A percentile compares a stretch with the other conserved stretches of the same genome.
Conservation (phyloP, 2,888 invertebrate genomes). For the Gasteruption jaculator region DNA sequence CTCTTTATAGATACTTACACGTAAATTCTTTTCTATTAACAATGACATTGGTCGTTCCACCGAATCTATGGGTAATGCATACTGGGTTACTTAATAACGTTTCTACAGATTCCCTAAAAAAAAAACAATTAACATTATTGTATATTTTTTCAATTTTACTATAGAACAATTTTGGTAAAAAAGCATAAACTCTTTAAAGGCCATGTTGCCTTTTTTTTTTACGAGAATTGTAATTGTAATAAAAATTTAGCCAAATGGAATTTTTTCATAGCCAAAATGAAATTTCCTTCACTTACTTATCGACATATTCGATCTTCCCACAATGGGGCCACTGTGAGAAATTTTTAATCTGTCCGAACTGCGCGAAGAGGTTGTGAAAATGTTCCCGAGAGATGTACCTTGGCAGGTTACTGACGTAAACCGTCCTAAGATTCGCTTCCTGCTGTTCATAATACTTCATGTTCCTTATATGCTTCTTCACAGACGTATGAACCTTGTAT, state of each 20-base stretch:
- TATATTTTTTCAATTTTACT: no score
- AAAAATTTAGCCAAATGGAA: no score
- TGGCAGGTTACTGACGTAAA: conserved; percentile 33
- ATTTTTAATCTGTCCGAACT: conserved; percentile 32
- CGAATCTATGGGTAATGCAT: conserved; percentile 23
- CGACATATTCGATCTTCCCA: conserved; percentile 32
- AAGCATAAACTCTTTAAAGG: no score
- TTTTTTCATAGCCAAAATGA: no score
- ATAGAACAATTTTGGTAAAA: not conserved
- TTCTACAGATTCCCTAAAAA: conserved; percentile 33
- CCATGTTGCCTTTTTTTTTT: not conserved
- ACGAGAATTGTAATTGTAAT: no score
- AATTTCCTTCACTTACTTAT: no score
- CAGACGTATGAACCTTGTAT: conserved; percentile 33
- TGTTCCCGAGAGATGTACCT: conserved; percentile 8
- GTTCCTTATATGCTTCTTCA: conserved; percentile 37
- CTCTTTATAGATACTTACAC: conserved; percentile 17
- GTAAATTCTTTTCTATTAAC: conserved; percentile 26
- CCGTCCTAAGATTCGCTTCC: conserved; percentile 26
- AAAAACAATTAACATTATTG: conserved; percentile 8
- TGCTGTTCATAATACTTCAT: conserved; percentile 18
- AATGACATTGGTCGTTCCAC: conserved; percentile 25
- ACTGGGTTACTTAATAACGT: conserved; percentile 31
- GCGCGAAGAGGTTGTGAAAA: conserved; percentile 27
- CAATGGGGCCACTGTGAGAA: conserved; percentile 21